Base-by-base conservation (phyloP, 2,888 invertebrate genomes). In the Pristionchus japonicus region DNA sequence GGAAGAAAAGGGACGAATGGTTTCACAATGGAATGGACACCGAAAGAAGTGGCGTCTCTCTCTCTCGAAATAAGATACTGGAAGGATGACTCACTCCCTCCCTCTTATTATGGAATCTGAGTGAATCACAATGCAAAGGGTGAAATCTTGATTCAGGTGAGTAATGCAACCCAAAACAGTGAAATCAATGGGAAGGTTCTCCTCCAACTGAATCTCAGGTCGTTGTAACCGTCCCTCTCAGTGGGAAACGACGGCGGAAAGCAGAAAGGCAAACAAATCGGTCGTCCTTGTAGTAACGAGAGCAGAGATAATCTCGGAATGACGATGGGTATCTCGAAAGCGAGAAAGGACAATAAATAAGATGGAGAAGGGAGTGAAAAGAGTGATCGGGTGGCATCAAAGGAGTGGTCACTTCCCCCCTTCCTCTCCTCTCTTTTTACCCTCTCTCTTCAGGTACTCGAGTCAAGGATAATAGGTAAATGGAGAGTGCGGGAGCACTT, bases 401-500 rank as follows among this genome's bases (percentile, higher is more conserved):
- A 74, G 74, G 74, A 61, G 31, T 67, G 74, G 43, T 74, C 74
- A 74, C 74, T 74, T 74, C 15, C 74, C 37, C 74, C 74, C 20
- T 27, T 34, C 20, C 37, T 74, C 74, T 74, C 43, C 20, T 34
- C 74, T 74, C 74, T 74, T 74, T 74, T 74, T 74, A 40, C 34
- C n/a, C n/a, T 70, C 34, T 74, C 34, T 40, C 74, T 74, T 74
- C 43, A 74, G 74, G 40, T 74, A 67, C 67, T 67, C 67, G 74
- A 74, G 74, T 74, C 74, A 74, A 74, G 74, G 74, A 74, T 74
- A 74, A 74, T 40, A 40, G 40, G 70, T 34, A 70, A 70, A 70
- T 70, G 43, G 67, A 17, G 3, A 74, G 74, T 74, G 74, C 74
- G 74, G 43, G 37, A 74, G 74, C 40, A 40, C 43, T 74, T 74